Base-by-base conservation (phyloP, 2,888 invertebrate genomes). In the Gymnocheta viridis region DNA sequence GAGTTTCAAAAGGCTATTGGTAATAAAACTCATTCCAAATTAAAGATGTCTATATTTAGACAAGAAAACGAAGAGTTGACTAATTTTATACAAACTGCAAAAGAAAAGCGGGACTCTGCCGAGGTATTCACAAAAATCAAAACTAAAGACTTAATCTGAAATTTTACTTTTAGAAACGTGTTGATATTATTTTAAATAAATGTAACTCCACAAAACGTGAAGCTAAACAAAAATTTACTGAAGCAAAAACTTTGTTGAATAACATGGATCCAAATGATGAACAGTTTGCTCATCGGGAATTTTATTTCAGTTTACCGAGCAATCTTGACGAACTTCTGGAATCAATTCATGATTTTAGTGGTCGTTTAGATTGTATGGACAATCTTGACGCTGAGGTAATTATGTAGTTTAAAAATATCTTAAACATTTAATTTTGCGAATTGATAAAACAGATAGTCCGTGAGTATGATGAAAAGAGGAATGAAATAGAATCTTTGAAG, bases 401-500 rank as follows among this genome's bases (percentile, higher is more conserved):
- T 70, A 10, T 6, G 0, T 14, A 24, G 6, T 35, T 35, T 24
- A 17, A 51, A 22, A 35, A 51, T n/a, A 29, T 6, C 7, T 32
- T 24, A 12, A 51, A 51, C 22, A 9, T 35, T 35, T 19, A 22
- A 49, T 24, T 2, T n/a, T 27, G 12, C 38, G 4, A 38, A 62
- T 35, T n/a, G n/a, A n/a, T 22, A 12, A 10, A 49, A 82, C 82
- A 95, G 95, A 91, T 94, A n/a, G 88, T 95, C 1, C 91, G 92
- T 83, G 94, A 95, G 78, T 96, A 94, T 87, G 94, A 96, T 77
- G 92, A 93, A 14, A 92, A 94, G 0, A 92, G 94, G 85, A 92
- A 89, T 35, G 88, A 92, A 35, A 94, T 96, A 19, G 91, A 93
- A 0, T 89, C 90, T 1, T 88, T 96, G 12, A 92, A 92, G 44